Evolutionary conservation across 2,888 invertebrate species (phyloP), one percentile per base, ranked within the genome.

Genomic region (Mythimna ferrago): DNA sequence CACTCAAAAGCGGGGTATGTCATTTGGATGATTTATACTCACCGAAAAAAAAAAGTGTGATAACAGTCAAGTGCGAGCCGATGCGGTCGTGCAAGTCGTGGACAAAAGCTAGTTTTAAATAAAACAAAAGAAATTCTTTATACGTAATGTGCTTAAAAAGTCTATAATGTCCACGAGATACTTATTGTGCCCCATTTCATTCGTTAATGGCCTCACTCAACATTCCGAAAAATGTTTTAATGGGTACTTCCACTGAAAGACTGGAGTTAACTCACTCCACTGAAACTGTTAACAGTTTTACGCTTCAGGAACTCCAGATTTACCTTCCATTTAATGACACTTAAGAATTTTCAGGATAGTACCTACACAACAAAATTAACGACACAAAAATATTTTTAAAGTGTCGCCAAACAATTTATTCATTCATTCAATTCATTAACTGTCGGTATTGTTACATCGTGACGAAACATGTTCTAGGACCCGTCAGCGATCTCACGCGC

Each of bases 201-300:
- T 26, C 41, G 44, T 10, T 83, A 84, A 83, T 79, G 69, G 75
- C 60, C 73, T 61, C 48, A 73, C 67, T 41, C 60, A 62, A 60
- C 26, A 71, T 78, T 70, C 26, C 41, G 35, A 73, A 85, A 85
- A 80, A 67, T 73, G 73, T 67, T 70, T 73, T 79, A 82, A 84
- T 82, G 83, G 80, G 69, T 72, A 79, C 81, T 81, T 81, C 38
- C 16, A 64, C 32, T 56, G 51, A 48, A 51, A 66, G 61, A 62
- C 51, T 32, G 64, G 26, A 61, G 35, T 19, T 48, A 48, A 48
- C 48, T 48, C 48, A 48, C 48, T 48, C 48, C 16, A 19, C 16
- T 48, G 19, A 48, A 48, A 48, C 48, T 53, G 51, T 56, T 63
- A 70, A 65, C 70, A 66, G 54, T 67, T 80, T 70, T 51, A 78